Conservation (phyloP, 2,797 vertebrate genomes). For the Lepidocolaptes lacrymiger region DNA sequence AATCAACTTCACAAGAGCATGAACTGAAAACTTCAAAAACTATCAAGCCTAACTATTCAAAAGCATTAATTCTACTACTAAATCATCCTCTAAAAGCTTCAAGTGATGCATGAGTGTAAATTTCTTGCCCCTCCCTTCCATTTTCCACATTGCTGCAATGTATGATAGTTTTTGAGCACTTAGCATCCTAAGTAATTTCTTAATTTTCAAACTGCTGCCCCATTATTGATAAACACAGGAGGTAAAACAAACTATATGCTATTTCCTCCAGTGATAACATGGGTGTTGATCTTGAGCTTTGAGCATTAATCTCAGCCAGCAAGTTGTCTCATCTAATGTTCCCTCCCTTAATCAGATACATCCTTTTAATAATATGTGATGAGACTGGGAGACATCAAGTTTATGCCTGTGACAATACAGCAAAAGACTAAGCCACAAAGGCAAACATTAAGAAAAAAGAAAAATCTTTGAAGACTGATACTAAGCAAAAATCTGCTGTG, state of each 20-base stretch:
- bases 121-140: neutral
- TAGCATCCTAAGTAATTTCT: neutral
- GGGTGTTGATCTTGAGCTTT: neutral
- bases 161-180: neutral
- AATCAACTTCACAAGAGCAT: neutral
- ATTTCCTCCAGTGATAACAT: neutral
- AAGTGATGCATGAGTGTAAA: neutral
- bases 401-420: neutral
- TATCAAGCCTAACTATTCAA: neutral
- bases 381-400: neutral
- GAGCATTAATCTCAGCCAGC: neutral
- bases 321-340: neutral
- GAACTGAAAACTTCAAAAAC: neutral
- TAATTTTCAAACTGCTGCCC: neutral
- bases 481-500: neutral
- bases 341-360: neutral
- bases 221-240: neutral
- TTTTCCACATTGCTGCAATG: neutral
- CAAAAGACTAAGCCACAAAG: neutral
- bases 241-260: neutral
- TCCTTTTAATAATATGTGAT: neutral
- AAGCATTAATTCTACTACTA: neutral
- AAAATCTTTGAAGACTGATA: neutral
- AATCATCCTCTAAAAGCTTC: neutral
- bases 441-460: neutral